Conservation (phyloP, 2,888 invertebrate genomes). For the Sarcophaga caerulescens region DNA sequence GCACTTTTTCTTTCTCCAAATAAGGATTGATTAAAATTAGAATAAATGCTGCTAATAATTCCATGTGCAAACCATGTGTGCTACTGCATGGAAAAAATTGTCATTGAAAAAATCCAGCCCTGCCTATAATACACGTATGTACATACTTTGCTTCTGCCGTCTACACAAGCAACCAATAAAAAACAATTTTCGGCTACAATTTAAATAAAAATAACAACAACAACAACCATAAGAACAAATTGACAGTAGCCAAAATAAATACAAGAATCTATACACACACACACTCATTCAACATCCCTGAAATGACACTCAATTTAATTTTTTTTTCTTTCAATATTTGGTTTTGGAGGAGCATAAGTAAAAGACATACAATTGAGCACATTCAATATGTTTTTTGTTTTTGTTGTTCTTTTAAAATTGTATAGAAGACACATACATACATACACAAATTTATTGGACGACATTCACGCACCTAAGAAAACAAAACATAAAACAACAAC, state of each 20-base stretch:
- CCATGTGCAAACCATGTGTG: too few species aligned
- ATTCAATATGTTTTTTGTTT: neutral
- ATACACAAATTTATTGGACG: constrained; percentile 21
- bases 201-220: neutral
- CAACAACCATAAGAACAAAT: neutral
- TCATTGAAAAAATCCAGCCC: too few species aligned
- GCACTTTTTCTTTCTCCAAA: too few species aligned
- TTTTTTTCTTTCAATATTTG: neutral
- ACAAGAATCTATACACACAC: neutral
- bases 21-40: too few species aligned
- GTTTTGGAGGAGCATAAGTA: neutral
- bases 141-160: too few species aligned
- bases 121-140: too few species aligned
- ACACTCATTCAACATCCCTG: neutral
- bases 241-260: neutral
- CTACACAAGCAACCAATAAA: neutral
- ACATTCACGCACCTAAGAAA: constrained; percentile 43
- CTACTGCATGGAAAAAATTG: too few species aligned
- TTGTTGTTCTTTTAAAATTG: neutral
- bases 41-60: too few species aligned
- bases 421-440: neutral
- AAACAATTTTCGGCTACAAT: neutral
- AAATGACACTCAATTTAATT: neutral
- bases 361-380: constrained; percentile 2
- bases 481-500: constrained; percentile 32